Evolutionary conservation across 1,140 invertebrate genomes (phyloP).

Genomic region (Hyles vespertilio): DNA sequence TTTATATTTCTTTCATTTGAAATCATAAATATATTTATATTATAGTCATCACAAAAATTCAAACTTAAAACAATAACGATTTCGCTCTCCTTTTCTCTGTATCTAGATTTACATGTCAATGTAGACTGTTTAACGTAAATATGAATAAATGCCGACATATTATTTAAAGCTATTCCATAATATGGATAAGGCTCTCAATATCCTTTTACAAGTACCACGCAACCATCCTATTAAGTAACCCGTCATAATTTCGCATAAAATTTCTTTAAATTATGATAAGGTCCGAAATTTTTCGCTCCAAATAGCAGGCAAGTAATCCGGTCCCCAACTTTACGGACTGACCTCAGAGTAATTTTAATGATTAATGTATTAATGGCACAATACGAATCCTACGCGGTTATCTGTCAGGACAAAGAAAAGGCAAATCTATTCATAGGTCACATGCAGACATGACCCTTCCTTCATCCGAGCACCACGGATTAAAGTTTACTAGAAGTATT

Average conservation of each 20-base stretch:
- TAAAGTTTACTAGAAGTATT: no score
- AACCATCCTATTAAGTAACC: no score
- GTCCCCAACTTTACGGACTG: slow-evolving; percentile 12
- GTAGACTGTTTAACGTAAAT: neutral
- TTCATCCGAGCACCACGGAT: slow-evolving; percentile 11
- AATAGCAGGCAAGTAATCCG: neutral
- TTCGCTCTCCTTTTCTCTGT: no score
- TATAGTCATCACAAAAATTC: neutral
- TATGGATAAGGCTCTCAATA: no score
- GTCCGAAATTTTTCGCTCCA: slow-evolving; percentile 4
- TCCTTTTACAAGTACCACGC: no score
- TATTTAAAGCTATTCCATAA: no score
- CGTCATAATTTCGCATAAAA: neutral
- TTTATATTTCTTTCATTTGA: no score
- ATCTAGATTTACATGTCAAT: neutral
- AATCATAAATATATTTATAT: neutral
- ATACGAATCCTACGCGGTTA: slow-evolving; percentile 33
- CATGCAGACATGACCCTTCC: slow-evolving; percentile 44
- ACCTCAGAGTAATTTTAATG: slow-evolving; percentile 35
- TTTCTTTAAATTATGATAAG: slow-evolving; percentile 2
- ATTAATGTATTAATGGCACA: slow-evolving; percentile 38
- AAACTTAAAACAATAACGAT: no score
- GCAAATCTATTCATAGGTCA: slow-evolving; percentile 43
- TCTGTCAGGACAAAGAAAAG: slow-evolving; percentile 43
- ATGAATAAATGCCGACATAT: no score